A percentile compares a stretch with the other conserved stretches of the same genome.
phyloP scores from a whole-genome alignment of 2,113 vertebrate genomes.

The Ptyas mucosa region DNA sequence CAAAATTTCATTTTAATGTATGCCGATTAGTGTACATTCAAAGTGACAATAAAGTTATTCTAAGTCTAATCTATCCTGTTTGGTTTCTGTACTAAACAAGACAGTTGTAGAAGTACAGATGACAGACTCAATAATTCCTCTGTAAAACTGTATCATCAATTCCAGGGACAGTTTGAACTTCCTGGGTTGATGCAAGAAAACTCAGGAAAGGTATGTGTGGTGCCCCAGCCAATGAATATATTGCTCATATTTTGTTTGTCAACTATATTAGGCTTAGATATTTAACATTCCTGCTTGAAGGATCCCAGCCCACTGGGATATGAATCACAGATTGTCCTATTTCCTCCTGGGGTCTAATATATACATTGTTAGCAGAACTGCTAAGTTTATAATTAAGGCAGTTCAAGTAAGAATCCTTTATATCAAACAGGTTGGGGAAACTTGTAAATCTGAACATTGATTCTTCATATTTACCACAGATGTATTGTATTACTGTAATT shows the following conservation, averaged over 20 bases:
- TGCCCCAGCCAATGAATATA: not conserved
- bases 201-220: not conserved
- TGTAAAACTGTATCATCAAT: not conserved
- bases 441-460: not conserved
- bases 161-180: not conserved
- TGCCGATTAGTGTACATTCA: too few relatives aligned
- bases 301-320: not conserved
- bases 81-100: too few relatives aligned
- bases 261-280: not conserved
- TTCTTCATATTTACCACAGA: not conserved
- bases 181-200: not conserved
- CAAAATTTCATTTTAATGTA: too few relatives aligned
- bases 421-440: not conserved
- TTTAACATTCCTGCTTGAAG: not conserved
- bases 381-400: not conserved
- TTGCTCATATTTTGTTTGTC: not conserved
- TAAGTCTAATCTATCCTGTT: too few relatives aligned
- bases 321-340: not conserved
- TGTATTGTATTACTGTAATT: not conserved
- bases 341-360: not conserved
- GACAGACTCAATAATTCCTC: not conserved
- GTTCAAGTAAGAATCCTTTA: not conserved
- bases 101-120: not conserved
- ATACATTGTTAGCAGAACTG: not conserved
- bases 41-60: too few relatives aligned